Evolutionary conservation across 2,797 vertebrate species (phyloP), one percentile per base, ranked within the genome.

Genomic region (Onychomys leucogaster): DNA sequence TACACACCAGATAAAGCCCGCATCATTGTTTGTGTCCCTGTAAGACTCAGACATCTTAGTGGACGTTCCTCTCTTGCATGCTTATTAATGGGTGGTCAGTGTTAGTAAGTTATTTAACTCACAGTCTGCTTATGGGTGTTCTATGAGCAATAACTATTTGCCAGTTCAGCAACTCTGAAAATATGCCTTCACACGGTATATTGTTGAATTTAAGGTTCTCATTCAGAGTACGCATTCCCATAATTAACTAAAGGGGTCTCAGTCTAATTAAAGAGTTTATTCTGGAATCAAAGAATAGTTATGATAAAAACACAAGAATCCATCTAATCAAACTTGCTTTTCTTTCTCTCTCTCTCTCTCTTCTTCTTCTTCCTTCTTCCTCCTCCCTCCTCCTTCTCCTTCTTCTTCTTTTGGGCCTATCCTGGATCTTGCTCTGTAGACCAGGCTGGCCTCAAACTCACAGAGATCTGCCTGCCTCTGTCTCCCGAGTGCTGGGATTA

Each of bases 121-220:
- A 46, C 23, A 63, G 86, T 80, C 27, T 94, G 13, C 73, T 94
- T 63, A 93, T 41, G 75, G 46, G 41, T 94, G 80, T 90, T 46
- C 37, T 92, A 46, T 76, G 12, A 97, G 55, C 57, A 94, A 92
- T 93, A 94, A 65, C 52, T 73, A 73, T 84, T 96, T 67, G 90
- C 32, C 84, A 94, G 86, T 41, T 82, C 37, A 83, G 76, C 76
- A 75, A 87, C 52, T 94, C 88, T 88, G 34, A 95, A 91, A 93
- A 77, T 77, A 71, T 86, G 57, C 46, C 65, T 88, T 27, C 65
- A 16, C 37, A 91, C 65, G 90, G 71, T n/a, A 83, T 52, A 71
- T 77, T 95, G 59, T 63, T 95, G 95, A 96, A 94, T 71, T 96
- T 90, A 87, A 93, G 80, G 49, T 41, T 92, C 43, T 78, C 78